Evolutionary conservation across 1,140 invertebrate species (phyloP), one percentile per base, ranked within the genome.

Genomic region (Zaprionus davidi): DNA sequence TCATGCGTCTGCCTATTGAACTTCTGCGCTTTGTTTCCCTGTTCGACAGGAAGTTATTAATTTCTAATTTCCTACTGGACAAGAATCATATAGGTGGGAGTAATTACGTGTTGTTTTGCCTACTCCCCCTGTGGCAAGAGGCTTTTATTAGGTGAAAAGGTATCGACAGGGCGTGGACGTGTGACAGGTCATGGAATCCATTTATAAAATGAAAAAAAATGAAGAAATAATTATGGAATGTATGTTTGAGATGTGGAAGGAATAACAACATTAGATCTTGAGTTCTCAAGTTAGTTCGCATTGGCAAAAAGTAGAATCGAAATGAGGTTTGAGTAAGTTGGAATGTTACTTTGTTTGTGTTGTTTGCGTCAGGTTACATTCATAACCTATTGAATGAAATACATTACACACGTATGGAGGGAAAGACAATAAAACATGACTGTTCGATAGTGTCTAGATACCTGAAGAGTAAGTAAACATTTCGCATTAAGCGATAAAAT

Each of bases 1-100:
- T 58, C 64, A 75, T 74, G 71, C 74, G 77, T 75, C 36, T 62
- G 83, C 71, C 56, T 80, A 83, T 88, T 88, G 78, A 88, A 78
- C 78, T 83, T 83, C 38, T 24, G 38, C 51, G 81, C 73, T 65
- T 87, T 88, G 77, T 76, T 78, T 88, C 70, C 72, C 55, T 51
- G 74, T 80, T 80, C 70, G 36, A 36, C 71, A 76, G 84, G 83
- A 88, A 84, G 69, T 87, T 87, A 84, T 87, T 88, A 87, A 73
- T 81, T 73, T 84, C 81, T 56, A 81, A 84, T 90, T 87, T 88
- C 68, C 83, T 65, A 20, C 31, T 46, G 7, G n/a, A 7, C 55
- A 49, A 24, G 60, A 64, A 75, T 75, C 60, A 65, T 57, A 34
- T 51, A 34, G 56, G 24, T 64, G 41, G 38, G 59, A 46, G 67